Conservation (phyloP, 2,888 invertebrate species). For the Cheilosia vernalis region DNA sequence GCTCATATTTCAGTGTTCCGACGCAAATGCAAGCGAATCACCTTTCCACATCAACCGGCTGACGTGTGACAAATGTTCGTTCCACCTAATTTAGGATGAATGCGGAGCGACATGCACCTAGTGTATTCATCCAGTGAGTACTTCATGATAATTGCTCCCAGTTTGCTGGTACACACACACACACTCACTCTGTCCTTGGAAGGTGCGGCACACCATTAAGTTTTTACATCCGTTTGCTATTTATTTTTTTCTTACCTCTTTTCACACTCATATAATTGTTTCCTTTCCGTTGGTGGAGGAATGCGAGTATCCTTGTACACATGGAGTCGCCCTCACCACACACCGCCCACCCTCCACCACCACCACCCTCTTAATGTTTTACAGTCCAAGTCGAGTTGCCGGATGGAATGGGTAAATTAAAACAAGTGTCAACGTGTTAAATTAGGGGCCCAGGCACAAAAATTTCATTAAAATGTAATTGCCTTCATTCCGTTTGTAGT, state of each 20-base stretch:
- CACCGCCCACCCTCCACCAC: constrained; percentile 55
- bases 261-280: constrained; percentile 63
- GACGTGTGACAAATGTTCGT: constrained; percentile 67
- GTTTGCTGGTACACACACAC: not conserved
- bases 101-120: constrained; percentile 25
- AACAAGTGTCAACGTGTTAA: constrained; percentile 75
- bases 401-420: constrained; percentile 66
- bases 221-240: constrained; percentile 64
- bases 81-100: constrained; percentile 57
- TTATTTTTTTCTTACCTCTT: constrained; percentile 6
- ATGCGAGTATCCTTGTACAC: constrained; percentile 56
- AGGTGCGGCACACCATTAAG: constrained; percentile 61
- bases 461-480: constrained; percentile 75
- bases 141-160: constrained; percentile 21
- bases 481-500: constrained; percentile 69
- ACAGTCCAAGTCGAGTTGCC: constrained; percentile 22
- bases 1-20: constrained; percentile 31
- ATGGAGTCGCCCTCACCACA: not conserved
- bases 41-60: constrained; percentile 38
- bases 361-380: constrained; percentile 56
- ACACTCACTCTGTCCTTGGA: constrained; percentile 49
- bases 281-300: constrained; percentile 33
- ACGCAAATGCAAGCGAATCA: constrained; percentile 46
- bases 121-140: constrained; percentile 16
- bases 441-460: constrained; percentile 73